These are phyloP conservation scores for Campoletis sonorensis DNA, from an alignment of 1,140 invertebrate genomes.

Conservation along the genomic window DNA sequence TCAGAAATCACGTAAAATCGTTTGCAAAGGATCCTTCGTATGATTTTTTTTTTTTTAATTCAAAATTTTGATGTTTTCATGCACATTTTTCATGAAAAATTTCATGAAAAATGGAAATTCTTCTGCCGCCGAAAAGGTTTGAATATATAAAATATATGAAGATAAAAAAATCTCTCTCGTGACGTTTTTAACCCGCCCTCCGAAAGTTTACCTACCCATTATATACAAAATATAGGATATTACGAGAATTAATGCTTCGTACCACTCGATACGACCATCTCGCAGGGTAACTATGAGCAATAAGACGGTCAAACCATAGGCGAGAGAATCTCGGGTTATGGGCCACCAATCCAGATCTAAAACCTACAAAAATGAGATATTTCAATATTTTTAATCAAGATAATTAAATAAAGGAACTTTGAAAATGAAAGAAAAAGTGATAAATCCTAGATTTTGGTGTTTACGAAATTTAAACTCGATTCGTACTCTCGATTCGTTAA, in stretches of 20 bases:
- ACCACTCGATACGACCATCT: slow-evolving; percentile 81
- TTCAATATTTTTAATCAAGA: slow-evolving; percentile 54
- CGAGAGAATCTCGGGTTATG: slow-evolving; percentile 81
- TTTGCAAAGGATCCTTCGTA: too few relatives aligned
- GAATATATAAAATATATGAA: too few relatives aligned
- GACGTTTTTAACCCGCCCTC: slow-evolving; percentile 28
- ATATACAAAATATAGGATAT: slow-evolving; percentile 89
- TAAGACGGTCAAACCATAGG: slow-evolving; percentile 81
- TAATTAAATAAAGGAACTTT: too few relatives aligned
- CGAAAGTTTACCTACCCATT: slow-evolving; percentile 83
- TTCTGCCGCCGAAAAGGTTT: too few relatives aligned
- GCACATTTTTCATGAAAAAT: too few relatives aligned
- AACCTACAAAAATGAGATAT: slow-evolving; percentile 73
- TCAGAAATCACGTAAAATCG: too few relatives aligned
- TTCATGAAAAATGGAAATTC: slow-evolving; percentile 6
- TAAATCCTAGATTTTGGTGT: too few relatives aligned
- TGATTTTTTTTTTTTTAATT: too few relatives aligned
- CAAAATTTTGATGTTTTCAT: too few relatives aligned
- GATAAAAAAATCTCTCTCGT: slow-evolving; percentile 34
- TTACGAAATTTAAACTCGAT: too few relatives aligned
- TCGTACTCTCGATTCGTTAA: too few relatives aligned
- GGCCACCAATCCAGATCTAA: slow-evolving; percentile 83
- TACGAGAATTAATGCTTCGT: slow-evolving; percentile 84
- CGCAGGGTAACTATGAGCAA: slow-evolving; percentile 77
- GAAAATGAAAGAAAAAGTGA: too few relatives aligned